These are phyloP conservation scores for Drosophila seguyi DNA, from an alignment of 1,140 invertebrate genomes.

Conservation along the genomic window DNA sequence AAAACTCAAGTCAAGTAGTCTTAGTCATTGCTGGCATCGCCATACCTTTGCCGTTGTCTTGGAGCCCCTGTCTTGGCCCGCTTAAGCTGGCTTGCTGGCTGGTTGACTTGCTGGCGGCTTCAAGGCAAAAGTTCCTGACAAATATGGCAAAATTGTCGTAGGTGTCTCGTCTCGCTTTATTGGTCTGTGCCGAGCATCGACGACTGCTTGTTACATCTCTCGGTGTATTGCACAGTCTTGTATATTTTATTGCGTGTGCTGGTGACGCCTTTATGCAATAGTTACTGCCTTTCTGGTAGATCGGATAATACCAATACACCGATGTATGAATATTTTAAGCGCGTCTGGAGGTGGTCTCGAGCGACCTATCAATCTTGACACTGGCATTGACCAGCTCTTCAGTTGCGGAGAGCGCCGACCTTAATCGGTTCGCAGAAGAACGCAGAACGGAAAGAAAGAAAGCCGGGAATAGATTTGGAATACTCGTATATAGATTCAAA, in stretches of 20 bases:
- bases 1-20: slow-evolving; percentile 63
- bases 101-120: slow-evolving; percentile 3
- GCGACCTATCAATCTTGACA: slow-evolving; percentile 24
- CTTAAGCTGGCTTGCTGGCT: slow-evolving; percentile 4
- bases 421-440: slow-evolving; percentile 3
- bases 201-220: slow-evolving; percentile 32
- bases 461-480: slow-evolving; percentile 23
- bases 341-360: slow-evolving; percentile 7
- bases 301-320: neutral
- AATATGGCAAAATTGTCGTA: slow-evolving; percentile 77
- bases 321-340: slow-evolving; percentile 3
- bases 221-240: slow-evolving; percentile 14
- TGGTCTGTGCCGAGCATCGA: slow-evolving; percentile 44
- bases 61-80: slow-evolving; percentile 4
- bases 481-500: neutral
- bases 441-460: neutral
- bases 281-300: slow-evolving; percentile 7
- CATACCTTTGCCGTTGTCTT: slow-evolving; percentile 30
- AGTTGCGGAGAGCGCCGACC: slow-evolving; percentile 6
- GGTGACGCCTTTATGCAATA: slow-evolving; percentile 54
- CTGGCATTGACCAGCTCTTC: slow-evolving; percentile 43
- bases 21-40: slow-evolving; percentile 53
- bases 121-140: slow-evolving; percentile 65
- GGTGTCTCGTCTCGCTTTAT: slow-evolving; percentile 55
- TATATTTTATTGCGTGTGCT: slow-evolving; percentile 31